Percentiles rank a stretch among this genome's conserved stretches.
These are phyloP conservation scores for Coregonus clupeaformis DNA, from an alignment of 2,113 vertebrate genomes.

Conservation along the genomic window DNA sequence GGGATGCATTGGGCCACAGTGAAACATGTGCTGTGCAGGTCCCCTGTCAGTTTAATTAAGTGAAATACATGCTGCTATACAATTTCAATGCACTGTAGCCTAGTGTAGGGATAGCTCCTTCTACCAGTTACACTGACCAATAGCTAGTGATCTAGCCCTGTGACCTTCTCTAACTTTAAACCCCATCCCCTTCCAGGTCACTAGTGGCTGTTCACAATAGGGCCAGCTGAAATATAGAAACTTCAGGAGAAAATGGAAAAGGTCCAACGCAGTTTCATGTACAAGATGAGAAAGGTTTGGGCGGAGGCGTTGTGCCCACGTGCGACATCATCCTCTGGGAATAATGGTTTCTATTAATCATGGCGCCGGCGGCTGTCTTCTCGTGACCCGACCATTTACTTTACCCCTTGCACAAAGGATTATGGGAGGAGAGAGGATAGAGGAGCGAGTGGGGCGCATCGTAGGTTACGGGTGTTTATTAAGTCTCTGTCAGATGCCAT, in stretches of 20 bases:
- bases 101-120: neutral
- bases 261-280: neutral
- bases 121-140: neutral
- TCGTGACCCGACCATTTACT: slow-evolving; percentile 28
- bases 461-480: slow-evolving; percentile 26
- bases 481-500: slow-evolving; percentile 29
- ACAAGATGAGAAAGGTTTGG: neutral
- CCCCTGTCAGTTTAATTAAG: neutral
- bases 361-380: slow-evolving; percentile 1
- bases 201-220: neutral
- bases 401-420: slow-evolving; percentile 10
- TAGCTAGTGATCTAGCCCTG: neutral
- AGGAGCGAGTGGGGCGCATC: neutral
- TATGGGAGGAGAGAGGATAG: neutral
- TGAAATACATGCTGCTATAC: neutral
- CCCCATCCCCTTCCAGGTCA: neutral
- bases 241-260: slow-evolving; percentile 9
- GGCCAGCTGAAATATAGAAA: neutral
- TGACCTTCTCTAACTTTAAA: neutral
- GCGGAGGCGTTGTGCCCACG: neutral
- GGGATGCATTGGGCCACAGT: slow-evolving; percentile 15
- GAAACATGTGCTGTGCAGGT: slow-evolving; percentile 19
- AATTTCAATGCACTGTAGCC: slow-evolving; percentile 5
- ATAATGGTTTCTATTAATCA: slow-evolving; percentile 38
- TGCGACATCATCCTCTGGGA: neutral